Base-by-base conservation (phyloP, 2,113 vertebrate species). In the Bucco capensis region DNA sequence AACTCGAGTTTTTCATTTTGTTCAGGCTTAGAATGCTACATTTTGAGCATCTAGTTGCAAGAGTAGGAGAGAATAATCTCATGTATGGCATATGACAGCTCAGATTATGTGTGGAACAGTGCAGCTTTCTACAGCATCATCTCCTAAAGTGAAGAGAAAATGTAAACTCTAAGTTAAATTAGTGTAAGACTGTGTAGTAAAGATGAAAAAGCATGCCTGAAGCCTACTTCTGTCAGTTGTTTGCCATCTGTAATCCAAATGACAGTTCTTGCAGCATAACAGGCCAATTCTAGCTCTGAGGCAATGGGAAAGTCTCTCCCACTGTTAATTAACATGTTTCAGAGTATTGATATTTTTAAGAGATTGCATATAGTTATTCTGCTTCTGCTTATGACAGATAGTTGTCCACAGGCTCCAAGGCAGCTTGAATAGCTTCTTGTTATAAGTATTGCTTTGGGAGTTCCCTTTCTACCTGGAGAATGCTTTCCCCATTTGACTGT, bases 171-270 rank as follows among this genome's bases (percentile, higher is more conserved):
- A 4, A 57, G 50, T 90, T 89, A 91, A 92, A 95, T 95, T 91
- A 94, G 61, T 70, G 74, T 72, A 79, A 83, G 64, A 86, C 58
- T 62, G 16, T 61, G 69, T 80, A 42, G 27, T 62, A 77, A 90
- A 92, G 75, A 85, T 61, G 66, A 94, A 84, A 70, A 90, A 62
- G 12, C 31, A 78, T 70, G 93, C 85, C 96, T 74, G 77, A 72
- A 90, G 91, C 84, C 53, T 92, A 42, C 53, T 87, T 93, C 83
- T 96, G 86, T 93, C 69, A 87, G 46, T 95, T 90, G 76, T 66
- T 95, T 94, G 51, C 69, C n/a, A 57, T 91, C 22, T 88, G n/a
- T 93, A 88, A 85, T 54, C 56, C 60, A 77, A 64, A 28, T 1
- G 49, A 86, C 69, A 60, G 54, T 49, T 75, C 78, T 73, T 90